A percentile compares a stretch with the other conserved stretches of the same genome.
These are phyloP conservation scores for Calephelis virginiensis DNA, from an alignment of 1,140 invertebrate genomes.

Conservation along the genomic window DNA sequence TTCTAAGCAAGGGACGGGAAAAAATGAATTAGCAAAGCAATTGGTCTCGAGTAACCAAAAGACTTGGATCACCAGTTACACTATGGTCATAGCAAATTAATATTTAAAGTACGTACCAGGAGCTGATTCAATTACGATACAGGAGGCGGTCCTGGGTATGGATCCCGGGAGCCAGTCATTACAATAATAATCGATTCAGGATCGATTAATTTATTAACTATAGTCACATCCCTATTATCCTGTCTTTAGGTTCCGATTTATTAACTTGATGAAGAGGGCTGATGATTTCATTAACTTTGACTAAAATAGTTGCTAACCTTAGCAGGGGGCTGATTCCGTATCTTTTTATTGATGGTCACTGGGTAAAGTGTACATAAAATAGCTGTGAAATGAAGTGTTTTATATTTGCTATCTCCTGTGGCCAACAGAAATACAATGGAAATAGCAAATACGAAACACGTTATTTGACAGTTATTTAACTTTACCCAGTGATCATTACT, in stretches of 20 bases:
- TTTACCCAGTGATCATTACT: too few species aligned
- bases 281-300: not conserved
- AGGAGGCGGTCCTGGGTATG: conserved; percentile 30
- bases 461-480: too few species aligned
- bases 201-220: conserved; percentile 66
- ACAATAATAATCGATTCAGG: conserved; percentile 66
- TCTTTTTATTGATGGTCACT: too few species aligned
- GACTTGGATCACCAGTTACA: not conserved
- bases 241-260: conserved; percentile 43
- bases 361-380: too few species aligned
- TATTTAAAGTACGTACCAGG: conserved; percentile 24
- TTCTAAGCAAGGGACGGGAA: too few species aligned
- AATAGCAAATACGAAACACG: too few species aligned
- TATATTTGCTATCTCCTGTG: too few species aligned
- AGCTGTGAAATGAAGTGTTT: too few species aligned
- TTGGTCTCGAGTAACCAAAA: too few species aligned
- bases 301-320: not conserved
- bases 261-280: not conserved
- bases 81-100: conserved; percentile 30
- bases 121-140: conserved; percentile 69
- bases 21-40: too few species aligned
- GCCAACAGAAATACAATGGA: too few species aligned
- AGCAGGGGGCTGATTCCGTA: too few species aligned
- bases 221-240: conserved; percentile 44
- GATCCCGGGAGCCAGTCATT: conserved; percentile 54